These are phyloP conservation scores for Notolepis coatsorum DNA, from an alignment of 2,797 vertebrate genomes.

Conservation along the genomic window DNA sequence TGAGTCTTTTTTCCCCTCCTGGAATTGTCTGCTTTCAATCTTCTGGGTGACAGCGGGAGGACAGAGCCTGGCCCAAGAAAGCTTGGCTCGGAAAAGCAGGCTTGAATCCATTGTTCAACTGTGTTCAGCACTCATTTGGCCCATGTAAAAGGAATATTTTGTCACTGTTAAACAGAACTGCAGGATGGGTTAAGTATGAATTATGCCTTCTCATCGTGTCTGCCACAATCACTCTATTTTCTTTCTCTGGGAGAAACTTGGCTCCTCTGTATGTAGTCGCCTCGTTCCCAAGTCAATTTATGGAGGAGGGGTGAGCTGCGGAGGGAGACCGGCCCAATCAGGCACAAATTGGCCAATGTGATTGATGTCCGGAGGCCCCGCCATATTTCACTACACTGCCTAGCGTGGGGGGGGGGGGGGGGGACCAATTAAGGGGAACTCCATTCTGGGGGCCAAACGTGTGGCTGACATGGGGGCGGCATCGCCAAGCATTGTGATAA, in stretches of 20 bases:
- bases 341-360: constrained; percentile 66
- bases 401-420: constrained; percentile 41
- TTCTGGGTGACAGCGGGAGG: constrained; percentile 47
- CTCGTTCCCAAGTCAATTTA: constrained; percentile 52
- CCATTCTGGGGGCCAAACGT: constrained; percentile 34
- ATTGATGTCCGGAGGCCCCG: constrained; percentile 60
- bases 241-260: constrained; percentile 32
- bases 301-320: constrained; percentile 27
- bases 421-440: constrained; percentile 72
- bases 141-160: constrained; percentile 46
- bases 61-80: constrained; percentile 35
- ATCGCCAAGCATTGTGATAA: constrained; percentile 48
- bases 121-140: constrained; percentile 37
- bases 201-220: constrained; percentile 49
- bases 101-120: constrained; percentile 32
- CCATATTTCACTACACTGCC: constrained; percentile 45
- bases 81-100: constrained; percentile 32
- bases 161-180: constrained; percentile 59
- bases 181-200: constrained; percentile 58
- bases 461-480: constrained; percentile 32
- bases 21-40: constrained; percentile 38
- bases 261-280: constrained; percentile 19
- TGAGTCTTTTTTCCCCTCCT: constrained; percentile 40
- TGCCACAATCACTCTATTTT: constrained; percentile 55
- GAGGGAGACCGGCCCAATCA: constrained; percentile 55